Evolutionary conservation across 2,113 vertebrate species (phyloP).

Genomic region (Pterocles burchelli): DNA sequence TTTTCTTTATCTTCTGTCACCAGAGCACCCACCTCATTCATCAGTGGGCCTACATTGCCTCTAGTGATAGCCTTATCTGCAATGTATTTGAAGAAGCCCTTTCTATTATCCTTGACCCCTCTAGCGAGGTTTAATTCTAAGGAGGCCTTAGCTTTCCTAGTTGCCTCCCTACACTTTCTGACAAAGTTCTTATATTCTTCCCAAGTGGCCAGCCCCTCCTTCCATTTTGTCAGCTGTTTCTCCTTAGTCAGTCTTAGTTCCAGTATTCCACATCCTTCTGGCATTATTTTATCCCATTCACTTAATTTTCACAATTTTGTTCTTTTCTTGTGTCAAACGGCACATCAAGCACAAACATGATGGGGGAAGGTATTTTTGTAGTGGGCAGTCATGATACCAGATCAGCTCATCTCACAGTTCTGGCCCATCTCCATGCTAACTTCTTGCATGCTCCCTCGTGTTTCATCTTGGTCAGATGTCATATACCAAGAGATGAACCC

Average conservation of each 20-base stretch:
- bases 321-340: not conserved
- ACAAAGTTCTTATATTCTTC: too few relatives aligned
- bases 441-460: not conserved
- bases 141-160: too few relatives aligned
- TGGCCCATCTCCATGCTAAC: not conserved
- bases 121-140: too few relatives aligned
- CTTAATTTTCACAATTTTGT: not conserved
- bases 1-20: too few relatives aligned
- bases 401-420: not conserved
- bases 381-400: not conserved
- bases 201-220: too few relatives aligned
- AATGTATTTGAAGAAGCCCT: too few relatives aligned
- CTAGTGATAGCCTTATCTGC: too few relatives aligned
- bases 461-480: not conserved
- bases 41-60: too few relatives aligned
- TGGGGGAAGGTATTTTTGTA: not conserved
- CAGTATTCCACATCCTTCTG: not conserved
- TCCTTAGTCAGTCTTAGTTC: not conserved
- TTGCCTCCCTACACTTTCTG: too few relatives aligned
- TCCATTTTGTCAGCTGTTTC: slow-evolving; percentile 47
- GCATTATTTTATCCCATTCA: not conserved
- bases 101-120: too few relatives aligned
- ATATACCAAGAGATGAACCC: not conserved
- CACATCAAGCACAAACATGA: not conserved
- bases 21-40: too few relatives aligned